Evolutionary conservation across 2,113 vertebrate genomes (phyloP).

Genomic region (Bos indicus): DNA sequence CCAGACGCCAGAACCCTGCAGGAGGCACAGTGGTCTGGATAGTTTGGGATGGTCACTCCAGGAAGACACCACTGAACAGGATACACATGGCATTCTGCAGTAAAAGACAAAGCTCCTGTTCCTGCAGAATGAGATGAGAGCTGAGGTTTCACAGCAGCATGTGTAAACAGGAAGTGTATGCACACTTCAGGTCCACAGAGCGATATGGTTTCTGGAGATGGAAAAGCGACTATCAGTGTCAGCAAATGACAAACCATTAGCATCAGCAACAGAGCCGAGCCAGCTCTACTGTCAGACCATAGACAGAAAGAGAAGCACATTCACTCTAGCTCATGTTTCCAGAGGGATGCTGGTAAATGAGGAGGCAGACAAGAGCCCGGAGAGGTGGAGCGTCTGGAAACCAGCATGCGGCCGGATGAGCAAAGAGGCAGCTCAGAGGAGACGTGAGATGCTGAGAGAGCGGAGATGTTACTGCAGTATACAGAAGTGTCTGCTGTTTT

Average conservation of each 20-base stretch:
- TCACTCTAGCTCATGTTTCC: background rate
- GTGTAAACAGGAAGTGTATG: background rate
- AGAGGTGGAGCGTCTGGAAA: background rate
- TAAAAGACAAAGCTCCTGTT: background rate
- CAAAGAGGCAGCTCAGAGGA: background rate
- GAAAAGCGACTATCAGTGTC: background rate
- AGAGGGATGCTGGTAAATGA: background rate
- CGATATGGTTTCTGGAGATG: background rate
- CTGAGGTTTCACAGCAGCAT: fast-evolving
- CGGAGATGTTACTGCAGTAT: fast-evolving
- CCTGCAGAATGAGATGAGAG: fast-evolving
- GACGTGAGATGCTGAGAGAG: background rate
- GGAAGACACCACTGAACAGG: background rate
- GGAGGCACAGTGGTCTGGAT: background rate
- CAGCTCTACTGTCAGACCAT: background rate
- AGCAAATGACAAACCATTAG: background rate
- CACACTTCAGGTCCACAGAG: background rate
- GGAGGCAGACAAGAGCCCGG: background rate
- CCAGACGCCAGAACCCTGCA: background rate
- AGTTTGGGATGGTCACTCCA: background rate
- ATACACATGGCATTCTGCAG: background rate
- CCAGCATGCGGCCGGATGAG: too few relatives aligned
- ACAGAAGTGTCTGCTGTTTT: background rate
- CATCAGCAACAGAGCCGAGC: too few relatives aligned
- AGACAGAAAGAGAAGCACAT: background rate